phyloP scores from a whole-genome alignment of 2,888 invertebrate genomes.

The Lycophotia porphyrea region DNA sequence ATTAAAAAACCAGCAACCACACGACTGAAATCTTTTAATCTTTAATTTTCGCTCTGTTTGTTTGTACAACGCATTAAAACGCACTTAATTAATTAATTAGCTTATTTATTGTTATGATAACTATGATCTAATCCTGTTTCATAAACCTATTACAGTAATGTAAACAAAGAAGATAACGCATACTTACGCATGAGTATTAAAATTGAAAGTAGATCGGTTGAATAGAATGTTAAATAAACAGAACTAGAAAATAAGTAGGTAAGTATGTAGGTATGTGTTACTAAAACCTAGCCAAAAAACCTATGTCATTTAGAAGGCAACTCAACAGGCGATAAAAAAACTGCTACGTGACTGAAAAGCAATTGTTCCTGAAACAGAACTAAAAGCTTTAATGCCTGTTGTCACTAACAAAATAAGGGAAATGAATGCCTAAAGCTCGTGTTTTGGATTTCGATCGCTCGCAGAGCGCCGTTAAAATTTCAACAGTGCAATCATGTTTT shows the following conservation, averaged over 20 bases:
- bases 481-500: no score
- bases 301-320: no score
- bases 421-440: no score
- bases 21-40: background rate
- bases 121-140: constrained; percentile 33
- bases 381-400: no score
- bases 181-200: constrained; percentile 1
- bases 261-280: background rate
- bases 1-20: background rate
- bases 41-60: background rate
- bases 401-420: no score
- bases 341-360: no score
- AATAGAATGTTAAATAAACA: constrained; percentile 8
- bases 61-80: background rate
- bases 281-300: background rate
- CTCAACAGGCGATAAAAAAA: no score
- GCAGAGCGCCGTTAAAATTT: no score
- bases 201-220: constrained; percentile 5
- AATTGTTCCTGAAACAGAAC: no score
- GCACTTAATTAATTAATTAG: background rate
- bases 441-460: no score
- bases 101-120: constrained; percentile 2
- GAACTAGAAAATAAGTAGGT: background rate
- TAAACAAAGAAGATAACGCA: constrained; percentile 30
- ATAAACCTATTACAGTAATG: constrained; percentile 12